Conservation (phyloP, 2,888 invertebrate genomes). For the Rhodophaea formosa region DNA sequence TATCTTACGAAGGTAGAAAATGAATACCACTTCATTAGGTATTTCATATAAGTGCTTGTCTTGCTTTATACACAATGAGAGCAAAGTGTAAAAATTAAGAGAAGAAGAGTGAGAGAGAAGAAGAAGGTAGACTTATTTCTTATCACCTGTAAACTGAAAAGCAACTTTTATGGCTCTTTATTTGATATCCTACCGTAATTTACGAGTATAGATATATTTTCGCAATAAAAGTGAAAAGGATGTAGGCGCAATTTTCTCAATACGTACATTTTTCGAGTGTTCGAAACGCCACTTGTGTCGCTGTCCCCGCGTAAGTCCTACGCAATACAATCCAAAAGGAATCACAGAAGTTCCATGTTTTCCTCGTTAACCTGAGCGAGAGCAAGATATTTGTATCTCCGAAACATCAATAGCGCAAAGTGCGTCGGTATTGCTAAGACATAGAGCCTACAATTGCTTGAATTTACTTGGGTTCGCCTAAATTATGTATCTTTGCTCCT, state of each 20-base stretch:
- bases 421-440: conserved; percentile 41
- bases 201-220: neutral
- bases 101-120: no score
- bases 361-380: conserved; percentile 56
- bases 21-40: no score
- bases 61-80: no score
- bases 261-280: conserved; percentile 22
- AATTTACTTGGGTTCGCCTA: conserved; percentile 35
- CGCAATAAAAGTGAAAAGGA: neutral
- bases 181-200: neutral
- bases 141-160: neutral
- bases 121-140: no score
- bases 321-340: conserved; percentile 46
- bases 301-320: conserved; percentile 30
- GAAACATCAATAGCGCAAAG: conserved; percentile 35
- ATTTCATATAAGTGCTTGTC: no score
- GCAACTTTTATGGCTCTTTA: no score
- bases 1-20: no score
- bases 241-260: neutral
- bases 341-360: conserved; percentile 57
- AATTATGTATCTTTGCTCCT: conserved; percentile 44
- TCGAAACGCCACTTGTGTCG: conserved; percentile 23
- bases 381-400: conserved; percentile 48
- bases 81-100: no score
- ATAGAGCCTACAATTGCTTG: conserved; percentile 45